Base-by-base conservation (phyloP, 2,113 vertebrate species). In the Centropus unirufus region DNA sequence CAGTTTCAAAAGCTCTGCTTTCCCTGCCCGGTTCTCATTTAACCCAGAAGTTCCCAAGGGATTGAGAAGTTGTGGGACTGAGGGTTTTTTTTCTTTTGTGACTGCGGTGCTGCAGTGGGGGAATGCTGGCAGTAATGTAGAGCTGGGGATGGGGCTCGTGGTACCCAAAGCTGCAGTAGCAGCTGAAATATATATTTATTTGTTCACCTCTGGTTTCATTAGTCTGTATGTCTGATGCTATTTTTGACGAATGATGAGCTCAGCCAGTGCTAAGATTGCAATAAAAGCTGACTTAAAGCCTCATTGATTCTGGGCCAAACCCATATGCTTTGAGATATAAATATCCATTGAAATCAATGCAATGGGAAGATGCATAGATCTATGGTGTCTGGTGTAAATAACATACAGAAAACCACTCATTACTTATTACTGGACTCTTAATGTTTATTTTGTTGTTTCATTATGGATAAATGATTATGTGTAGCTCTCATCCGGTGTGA, bases 1-100 rank as follows among this genome's bases (percentile, higher is more conserved):
- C 90, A 88, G 39, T 90, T 97, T 92, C 90, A 73, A 91, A 88
- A 94, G 24, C 52, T 34, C 19, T 59, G 11, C 52, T 76, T 74
- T 77, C 64, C 47, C 75, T 90, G 72, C 34, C 29, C 49, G 39
- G 20, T 72, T 90, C 52, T 92, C 54, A 13, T 66, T 95, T 93
- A 94, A 88, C 73, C 52, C 69, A 86, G 52, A 78, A 83, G 44
- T 69, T 90, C 21, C 51, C 63, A 66, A 80, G 13, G 51, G 76
- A 81, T 14, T 34, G 54, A 86, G 76, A 80, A 77, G 55, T 0
- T 30, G 21, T 13, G 8, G 9, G 42, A 14, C 46, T 64, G 30
- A 68, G 24, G 15, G 9, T 8, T 3, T 30, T 57, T 29, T 5
- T 29, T 69, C 2, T 70, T 76, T 51, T 46, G 22, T 34, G 21